Conservation (phyloP, 2,888 invertebrate genomes). For the Sericinus montela region DNA sequence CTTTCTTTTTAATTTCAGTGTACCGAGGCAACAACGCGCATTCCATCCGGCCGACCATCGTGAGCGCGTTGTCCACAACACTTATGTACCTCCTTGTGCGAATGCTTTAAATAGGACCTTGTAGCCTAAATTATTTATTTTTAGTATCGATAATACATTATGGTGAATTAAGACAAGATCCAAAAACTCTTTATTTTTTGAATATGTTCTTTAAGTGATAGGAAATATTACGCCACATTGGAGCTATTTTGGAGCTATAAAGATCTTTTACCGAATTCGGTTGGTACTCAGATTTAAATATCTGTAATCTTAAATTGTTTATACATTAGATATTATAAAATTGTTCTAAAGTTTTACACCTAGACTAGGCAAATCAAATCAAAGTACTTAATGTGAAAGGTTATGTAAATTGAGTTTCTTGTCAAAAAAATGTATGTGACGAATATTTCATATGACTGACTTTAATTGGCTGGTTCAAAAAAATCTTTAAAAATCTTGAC, state of each 20-base stretch:
- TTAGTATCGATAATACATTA: conserved; percentile 45
- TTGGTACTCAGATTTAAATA: too few relatives aligned
- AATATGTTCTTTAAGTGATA: background rate
- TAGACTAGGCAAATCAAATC: background rate
- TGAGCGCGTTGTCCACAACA: conserved; percentile 39
- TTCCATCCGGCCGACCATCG: conserved; percentile 37
- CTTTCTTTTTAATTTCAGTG: conserved; percentile 43
- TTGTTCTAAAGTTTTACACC: too few relatives aligned
- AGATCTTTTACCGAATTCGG: too few relatives aligned
- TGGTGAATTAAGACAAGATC: conserved; percentile 14
- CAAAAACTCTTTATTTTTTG: background rate
- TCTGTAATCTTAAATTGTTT: too few relatives aligned
- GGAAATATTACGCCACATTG: background rate
- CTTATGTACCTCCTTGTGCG: conserved; percentile 66
- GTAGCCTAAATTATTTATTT: conserved; percentile 62
- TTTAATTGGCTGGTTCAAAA: too few relatives aligned
- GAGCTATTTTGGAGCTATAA: too few relatives aligned
- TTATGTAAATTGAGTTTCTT: too few relatives aligned
- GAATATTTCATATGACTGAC: background rate
- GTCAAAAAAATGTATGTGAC: too few relatives aligned
- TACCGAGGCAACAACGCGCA: conserved; percentile 37
- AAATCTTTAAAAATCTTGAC: background rate
- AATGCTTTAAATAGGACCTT: conserved; percentile 47
- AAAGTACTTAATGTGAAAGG: too few relatives aligned
- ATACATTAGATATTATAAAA: too few relatives aligned